These are phyloP conservation scores for Ophion ventricosus DNA, from an alignment of 2,888 invertebrate species.

Conservation along the genomic window DNA sequence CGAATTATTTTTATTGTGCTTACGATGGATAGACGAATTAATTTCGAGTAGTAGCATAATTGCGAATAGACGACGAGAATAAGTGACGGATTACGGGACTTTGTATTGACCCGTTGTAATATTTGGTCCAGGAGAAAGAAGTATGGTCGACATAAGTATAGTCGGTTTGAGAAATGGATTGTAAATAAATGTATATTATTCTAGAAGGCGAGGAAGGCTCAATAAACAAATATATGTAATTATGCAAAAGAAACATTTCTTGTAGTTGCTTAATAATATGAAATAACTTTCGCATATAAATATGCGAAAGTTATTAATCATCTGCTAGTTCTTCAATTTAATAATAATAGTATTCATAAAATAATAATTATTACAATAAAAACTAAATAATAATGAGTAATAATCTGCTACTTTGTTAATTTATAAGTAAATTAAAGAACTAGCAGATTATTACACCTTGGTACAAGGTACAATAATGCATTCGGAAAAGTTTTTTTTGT, in stretches of 20 bases:
- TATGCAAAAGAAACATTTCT: background rate
- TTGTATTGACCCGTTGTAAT: background rate
- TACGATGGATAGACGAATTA: background rate
- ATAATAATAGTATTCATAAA: no score
- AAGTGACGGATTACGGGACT: background rate
- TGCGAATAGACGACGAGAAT: background rate
- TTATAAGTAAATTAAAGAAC: no score
- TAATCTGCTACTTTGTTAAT: no score
- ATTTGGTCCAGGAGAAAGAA: background rate
- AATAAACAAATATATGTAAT: background rate
- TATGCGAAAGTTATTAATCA: no score
- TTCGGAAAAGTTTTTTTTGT: no score
- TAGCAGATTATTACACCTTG: no score
- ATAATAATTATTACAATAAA: no score
- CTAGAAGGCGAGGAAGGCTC: background rate
- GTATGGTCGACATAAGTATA: background rate
- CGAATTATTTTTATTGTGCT: background rate
- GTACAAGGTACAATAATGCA: no score
- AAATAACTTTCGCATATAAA: background rate
- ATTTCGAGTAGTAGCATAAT: background rate
- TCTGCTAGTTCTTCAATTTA: no score
- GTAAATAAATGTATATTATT: constrained; percentile 22
- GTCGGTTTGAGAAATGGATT: constrained; percentile 8
- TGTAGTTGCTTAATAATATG: background rate
- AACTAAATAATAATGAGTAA: no score